Evolutionary conservation across 2,113 vertebrate genomes (phyloP).

Genomic region (Phyllostomus hastatus): DNA sequence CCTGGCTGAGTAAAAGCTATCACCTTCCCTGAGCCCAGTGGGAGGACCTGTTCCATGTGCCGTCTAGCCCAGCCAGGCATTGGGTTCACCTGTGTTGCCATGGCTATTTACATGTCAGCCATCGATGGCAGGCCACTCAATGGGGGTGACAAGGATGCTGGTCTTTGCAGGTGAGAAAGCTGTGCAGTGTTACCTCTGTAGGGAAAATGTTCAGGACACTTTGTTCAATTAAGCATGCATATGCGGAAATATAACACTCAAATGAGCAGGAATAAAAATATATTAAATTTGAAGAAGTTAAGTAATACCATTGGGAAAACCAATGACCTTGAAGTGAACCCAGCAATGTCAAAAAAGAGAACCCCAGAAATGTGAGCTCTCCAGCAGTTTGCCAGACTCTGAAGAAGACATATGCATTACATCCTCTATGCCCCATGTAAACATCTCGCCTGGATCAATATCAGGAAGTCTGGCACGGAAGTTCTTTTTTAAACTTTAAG

Average conservation of each 20-base stretch:
- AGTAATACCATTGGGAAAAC: slow-evolving; percentile 61
- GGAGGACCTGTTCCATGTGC: slow-evolving; percentile 29
- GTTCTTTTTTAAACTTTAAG: slow-evolving; percentile 69
- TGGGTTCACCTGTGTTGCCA: slow-evolving; percentile 61
- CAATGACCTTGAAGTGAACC: slow-evolving; percentile 74
- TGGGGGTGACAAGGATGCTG: neutral
- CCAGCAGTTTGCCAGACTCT: neutral
- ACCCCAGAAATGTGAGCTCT: slow-evolving; percentile 68
- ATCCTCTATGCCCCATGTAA: neutral
- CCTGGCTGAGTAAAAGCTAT: slow-evolving; percentile 71
- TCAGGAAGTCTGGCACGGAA: slow-evolving; percentile 5
- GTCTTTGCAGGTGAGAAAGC: slow-evolving; percentile 46
- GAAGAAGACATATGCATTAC: slow-evolving; percentile 13
- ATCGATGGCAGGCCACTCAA: neutral
- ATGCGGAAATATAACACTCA: slow-evolving; percentile 61
- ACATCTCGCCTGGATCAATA: neutral
- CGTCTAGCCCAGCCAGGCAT: slow-evolving; percentile 28
- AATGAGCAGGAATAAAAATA: slow-evolving; percentile 73
- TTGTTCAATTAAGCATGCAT: slow-evolving; percentile 67
- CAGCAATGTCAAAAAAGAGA: slow-evolving; percentile 67
- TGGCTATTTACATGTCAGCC: slow-evolving; percentile 16
- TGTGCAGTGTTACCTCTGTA: neutral
- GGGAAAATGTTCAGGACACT: slow-evolving; percentile 56
- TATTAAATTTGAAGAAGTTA: slow-evolving; percentile 64
- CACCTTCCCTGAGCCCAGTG: slow-evolving; percentile 38